Evolutionary conservation across 2,888 invertebrate species (phyloP), one percentile per base, ranked within the genome.

Genomic region (Linnaemya tessellans): DNA sequence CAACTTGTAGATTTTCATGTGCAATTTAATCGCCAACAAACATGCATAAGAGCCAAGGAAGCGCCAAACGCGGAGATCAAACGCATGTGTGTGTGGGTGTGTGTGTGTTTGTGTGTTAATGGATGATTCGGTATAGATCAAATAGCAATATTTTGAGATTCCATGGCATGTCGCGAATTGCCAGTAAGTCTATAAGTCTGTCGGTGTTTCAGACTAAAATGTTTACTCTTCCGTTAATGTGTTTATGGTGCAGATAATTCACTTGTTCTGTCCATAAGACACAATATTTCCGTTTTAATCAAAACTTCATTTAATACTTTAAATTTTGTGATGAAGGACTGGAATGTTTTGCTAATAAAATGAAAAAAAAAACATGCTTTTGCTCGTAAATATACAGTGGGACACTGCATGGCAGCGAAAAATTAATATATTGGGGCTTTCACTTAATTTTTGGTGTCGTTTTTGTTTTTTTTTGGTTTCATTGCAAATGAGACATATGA

Each of bases 151-250:
- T 75, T 67, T 85, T 90, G 89, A 90, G 90, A 90, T 90, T 90
- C 91, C 90, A 90, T 90, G 90, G 82, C 89, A 90, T 90, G 90
- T 91, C 89, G 89, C 89, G 89, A 89, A 91, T 89, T 91, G 90
- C 89, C 90, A 90, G 87, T 65, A 79, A 74, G 79, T 80, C 79
- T 82, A 85, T 58, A 85, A 64, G 82, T 80, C 82, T 82, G 85
- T 82, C 82, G 74, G 75, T 67, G 60, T 75, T 82, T 85, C 79
- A 60, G 65, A 22, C 79, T 82, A 82, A 85, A 79, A 30, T 64
- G 46, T 54, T 62, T 54, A 64, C 54, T 54, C 54, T 73, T 83
- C 88, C 84, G 80, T 83, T 65, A 78, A 79, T 79, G 54, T 80
- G 62, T 60, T 79, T 60, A 54, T 79, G 78, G 70, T 71, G 73